These are phyloP conservation scores for Neogale vison DNA, from an alignment of 2,113 vertebrate species.

Conservation along the genomic window DNA sequence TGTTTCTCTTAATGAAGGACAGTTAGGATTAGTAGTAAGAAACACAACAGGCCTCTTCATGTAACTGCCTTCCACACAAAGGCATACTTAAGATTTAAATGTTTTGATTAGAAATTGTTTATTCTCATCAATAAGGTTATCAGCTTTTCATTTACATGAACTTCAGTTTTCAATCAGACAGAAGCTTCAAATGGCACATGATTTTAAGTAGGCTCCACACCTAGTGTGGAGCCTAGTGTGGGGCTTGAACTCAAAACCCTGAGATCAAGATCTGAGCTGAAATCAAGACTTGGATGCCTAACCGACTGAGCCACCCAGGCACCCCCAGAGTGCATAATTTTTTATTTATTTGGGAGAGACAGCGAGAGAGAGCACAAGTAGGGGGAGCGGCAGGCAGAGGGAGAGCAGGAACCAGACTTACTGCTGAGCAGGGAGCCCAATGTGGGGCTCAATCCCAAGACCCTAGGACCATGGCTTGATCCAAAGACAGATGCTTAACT, in stretches of 20 bases:
- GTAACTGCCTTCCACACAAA: not conserved
- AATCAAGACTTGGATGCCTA: not conserved
- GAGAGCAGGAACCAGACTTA: not conserved
- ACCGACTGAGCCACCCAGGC: not conserved
- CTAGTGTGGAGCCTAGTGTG: not conserved
- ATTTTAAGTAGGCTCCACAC: not conserved
- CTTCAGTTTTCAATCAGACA: constrained; percentile 32
- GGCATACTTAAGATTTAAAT: not conserved
- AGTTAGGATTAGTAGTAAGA: not conserved
- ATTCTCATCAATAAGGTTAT: not conserved
- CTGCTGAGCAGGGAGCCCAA: not conserved
- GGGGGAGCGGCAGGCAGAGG: too few species aligned
- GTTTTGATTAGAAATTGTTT: not conserved
- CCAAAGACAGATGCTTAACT: not conserved
- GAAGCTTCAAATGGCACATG: not conserved
- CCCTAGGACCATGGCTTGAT: not conserved
- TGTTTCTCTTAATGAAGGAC: not conserved
- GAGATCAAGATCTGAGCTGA: not conserved
- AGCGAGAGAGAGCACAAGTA: not conserved
- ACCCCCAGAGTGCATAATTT: not conserved
- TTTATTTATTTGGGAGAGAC: too few species aligned
- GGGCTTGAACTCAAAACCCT: not conserved
- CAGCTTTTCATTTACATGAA: not conserved
- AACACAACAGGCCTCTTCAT: not conserved
- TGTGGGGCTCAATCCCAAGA: not conserved